Evolutionary conservation across 2,113 vertebrate species (phyloP).

Genomic region (Aythya baeri): DNA sequence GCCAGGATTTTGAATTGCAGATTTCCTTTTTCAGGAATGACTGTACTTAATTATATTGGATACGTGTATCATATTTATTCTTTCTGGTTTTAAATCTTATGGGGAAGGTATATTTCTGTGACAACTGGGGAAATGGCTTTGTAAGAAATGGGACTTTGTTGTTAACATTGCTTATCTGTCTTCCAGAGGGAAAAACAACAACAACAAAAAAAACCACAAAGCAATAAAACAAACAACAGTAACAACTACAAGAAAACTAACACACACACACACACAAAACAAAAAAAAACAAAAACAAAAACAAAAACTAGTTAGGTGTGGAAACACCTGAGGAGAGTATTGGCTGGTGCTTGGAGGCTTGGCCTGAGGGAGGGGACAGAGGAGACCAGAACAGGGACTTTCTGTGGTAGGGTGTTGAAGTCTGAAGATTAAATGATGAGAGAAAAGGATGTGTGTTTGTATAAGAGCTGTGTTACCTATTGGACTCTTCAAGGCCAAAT

Average conservation of each 20-base stretch:
- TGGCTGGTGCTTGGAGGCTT: background rate
- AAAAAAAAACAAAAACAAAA: background rate
- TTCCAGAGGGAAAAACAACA: background rate
- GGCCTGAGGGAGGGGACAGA: background rate
- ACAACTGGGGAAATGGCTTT: background rate
- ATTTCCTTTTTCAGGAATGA: slow-evolving; percentile 21
- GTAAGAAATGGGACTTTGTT: background rate
- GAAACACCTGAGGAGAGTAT: background rate
- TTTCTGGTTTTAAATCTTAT: background rate
- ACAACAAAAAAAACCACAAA: too few relatives aligned
- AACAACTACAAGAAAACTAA: background rate
- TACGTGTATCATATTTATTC: background rate
- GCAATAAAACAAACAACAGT: too few relatives aligned
- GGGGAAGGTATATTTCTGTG: background rate
- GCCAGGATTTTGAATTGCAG: slow-evolving; percentile 30
- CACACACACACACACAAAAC: too few relatives aligned
- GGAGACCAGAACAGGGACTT: background rate
- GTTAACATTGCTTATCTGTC: background rate
- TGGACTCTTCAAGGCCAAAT: background rate
- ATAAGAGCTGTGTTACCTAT: background rate
- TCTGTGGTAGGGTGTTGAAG: background rate
- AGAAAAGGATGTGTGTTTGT: background rate
- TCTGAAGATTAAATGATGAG: background rate
- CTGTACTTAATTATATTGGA: slow-evolving; percentile 35
- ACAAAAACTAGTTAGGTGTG: background rate